Evolutionary conservation across 37 sponge, comb jelly and placozoan species (phyloP), one percentile per base, ranked within the genome.

Genomic region (Beroe ovata): DNA sequence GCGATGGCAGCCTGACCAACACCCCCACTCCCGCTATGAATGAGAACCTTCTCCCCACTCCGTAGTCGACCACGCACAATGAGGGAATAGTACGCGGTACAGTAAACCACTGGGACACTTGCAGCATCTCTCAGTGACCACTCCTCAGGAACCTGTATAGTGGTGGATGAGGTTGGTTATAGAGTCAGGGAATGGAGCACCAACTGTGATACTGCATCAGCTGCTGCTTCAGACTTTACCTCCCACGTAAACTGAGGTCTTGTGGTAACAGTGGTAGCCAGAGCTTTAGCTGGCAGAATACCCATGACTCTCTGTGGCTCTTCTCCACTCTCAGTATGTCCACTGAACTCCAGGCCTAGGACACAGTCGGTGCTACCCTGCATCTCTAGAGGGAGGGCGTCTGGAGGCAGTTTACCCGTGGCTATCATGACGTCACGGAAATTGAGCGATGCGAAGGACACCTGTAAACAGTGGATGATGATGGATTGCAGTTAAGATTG

Each of bases 1-100:
- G 61, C 21, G 60, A 89, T 89, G 25, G 89, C 89, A 60, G 89
- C 89, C 40, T 89, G 89, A 38, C 89, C 89, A 3, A 89, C 89
- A 11, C 89, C 89, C 22, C 89, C 89, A 89, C 64, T 89, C 58
- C 89, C 89, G 23, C 64, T 63, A 40, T 89, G 89, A 19, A 89
- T 89, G 11, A 89, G 47, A 1, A 89, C 89, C 18, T 40, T 32
- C 40, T 89, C 89, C 25, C 89, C 89, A 6, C 39, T 38, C 1
- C 64, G 36, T n/a, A 89, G 89, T 89, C 64, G 32, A 21, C 89
- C 89, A 8, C 89, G 63, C 1, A n/a, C 11, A 22, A 89, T 89
- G 6, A 89, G 64, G 16, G 89, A 89, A 22, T 89, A 89, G 39
- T 60, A 89, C 3, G 89, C 89, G 2, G 89, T 89, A 25, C 64